Evolutionary conservation across 2,797 vertebrate species (phyloP).

Genomic region (Semaprochilodus insignis): DNA sequence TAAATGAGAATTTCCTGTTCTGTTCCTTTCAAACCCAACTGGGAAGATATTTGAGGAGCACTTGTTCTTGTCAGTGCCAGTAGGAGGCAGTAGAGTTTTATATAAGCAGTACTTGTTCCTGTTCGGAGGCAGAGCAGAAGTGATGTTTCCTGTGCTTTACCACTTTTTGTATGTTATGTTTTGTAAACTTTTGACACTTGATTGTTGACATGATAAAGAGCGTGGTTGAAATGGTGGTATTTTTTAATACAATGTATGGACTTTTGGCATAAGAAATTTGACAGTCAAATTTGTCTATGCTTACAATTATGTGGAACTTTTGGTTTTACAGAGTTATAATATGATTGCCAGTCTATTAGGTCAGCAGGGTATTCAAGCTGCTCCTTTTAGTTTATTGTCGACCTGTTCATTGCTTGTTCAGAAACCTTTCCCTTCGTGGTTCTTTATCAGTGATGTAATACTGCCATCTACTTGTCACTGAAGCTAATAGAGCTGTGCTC

Average conservation of each 20-base stretch:
- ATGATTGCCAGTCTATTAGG: background rate
- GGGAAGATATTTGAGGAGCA: background rate
- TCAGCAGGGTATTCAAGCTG: too few species aligned
- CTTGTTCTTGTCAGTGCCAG: slow-evolving; percentile 34
- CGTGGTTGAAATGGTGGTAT: background rate
- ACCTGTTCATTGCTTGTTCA: background rate
- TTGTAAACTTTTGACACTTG: background rate
- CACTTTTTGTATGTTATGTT: background rate
- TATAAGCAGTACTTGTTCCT: background rate
- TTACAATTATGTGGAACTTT: too few species aligned
- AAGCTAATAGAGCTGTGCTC: too few species aligned
- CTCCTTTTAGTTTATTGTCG: background rate
- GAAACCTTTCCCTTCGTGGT: background rate
- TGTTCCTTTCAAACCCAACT: background rate
- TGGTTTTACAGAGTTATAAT: too few species aligned
- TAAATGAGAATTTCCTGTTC: background rate
- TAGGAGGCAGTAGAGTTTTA: slow-evolving; percentile 50
- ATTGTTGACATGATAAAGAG: background rate
- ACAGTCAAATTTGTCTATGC: background rate
- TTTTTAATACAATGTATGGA: too few species aligned
- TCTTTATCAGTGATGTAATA: slow-evolving; percentile 4
- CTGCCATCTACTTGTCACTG: background rate
- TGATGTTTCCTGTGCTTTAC: slow-evolving; percentile 7
- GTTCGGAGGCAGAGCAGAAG: background rate
- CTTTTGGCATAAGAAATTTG: too few species aligned